phyloP scores from a whole-genome alignment of 2,888 invertebrate genomes.

The Eristalinus aeneus region DNA sequence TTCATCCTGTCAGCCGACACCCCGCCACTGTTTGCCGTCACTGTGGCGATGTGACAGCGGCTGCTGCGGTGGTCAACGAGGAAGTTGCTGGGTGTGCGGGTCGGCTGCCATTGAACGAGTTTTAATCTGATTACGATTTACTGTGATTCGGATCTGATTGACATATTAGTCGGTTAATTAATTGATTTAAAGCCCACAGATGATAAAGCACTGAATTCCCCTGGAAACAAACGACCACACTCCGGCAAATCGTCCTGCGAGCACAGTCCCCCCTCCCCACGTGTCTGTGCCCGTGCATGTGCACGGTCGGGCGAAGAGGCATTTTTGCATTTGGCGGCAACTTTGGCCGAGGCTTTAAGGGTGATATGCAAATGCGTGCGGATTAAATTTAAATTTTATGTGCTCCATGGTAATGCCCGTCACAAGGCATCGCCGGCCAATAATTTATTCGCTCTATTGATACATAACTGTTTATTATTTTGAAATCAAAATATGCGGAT shows the following conservation, averaged over 20 bases:
- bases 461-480: constrained; percentile 3
- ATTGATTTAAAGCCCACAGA: constrained; percentile 67
- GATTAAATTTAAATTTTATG: constrained; percentile 60
- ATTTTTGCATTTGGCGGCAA: constrained; percentile 1
- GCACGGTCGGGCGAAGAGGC: not conserved
- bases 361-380: constrained; percentile 58
- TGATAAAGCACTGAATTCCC: constrained; percentile 64
- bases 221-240: constrained; percentile 30
- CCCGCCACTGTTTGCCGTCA: not conserved
- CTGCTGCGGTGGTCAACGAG: constrained; percentile 2
- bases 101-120: constrained; percentile 37
- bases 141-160: constrained; percentile 70
- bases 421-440: constrained; percentile 15
- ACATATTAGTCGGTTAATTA: constrained; percentile 71
- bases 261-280: not conserved
- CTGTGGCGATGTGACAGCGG: not conserved
- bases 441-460: constrained; percentile 25
- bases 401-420: constrained; percentile 50
- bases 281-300: not conserved
- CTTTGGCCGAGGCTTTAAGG: constrained; percentile 37
- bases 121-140: constrained; percentile 71
- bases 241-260: not conserved
- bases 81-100: not conserved
- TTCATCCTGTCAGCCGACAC: constrained; percentile 10
- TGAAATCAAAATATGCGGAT: not conserved